These are phyloP conservation scores for Dolichotis patagonum DNA, from an alignment of 2,113 vertebrate species.

Conservation along the genomic window DNA sequence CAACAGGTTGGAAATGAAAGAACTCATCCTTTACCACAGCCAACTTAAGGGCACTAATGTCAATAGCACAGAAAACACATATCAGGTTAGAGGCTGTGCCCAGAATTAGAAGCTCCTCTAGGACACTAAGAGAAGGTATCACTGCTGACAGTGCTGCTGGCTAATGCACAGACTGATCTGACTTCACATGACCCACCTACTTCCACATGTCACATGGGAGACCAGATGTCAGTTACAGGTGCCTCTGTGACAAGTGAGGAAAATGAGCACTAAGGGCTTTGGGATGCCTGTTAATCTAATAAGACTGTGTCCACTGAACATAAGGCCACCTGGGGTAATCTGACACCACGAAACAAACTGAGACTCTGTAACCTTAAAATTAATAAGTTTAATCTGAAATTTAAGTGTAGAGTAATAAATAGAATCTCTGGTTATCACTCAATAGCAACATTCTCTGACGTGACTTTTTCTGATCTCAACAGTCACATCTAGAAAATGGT, in stretches of 20 bases:
- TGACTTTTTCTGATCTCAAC: background rate
- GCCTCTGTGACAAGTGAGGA: background rate
- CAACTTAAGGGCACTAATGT: background rate
- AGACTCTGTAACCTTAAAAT: background rate
- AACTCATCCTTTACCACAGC: background rate
- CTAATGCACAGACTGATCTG: background rate
- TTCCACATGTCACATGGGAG: background rate
- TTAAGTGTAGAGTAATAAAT: background rate
- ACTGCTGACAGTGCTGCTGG: background rate
- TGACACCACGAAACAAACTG: background rate
- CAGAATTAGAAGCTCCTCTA: background rate
- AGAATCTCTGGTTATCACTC: background rate
- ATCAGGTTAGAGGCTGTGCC: background rate
- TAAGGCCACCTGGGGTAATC: background rate
- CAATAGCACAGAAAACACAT: background rate
- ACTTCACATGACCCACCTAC: background rate
- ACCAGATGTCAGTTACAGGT: background rate
- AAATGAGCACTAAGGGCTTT: background rate
- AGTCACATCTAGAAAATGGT: background rate
- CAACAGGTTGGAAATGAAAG: conserved; percentile 3
- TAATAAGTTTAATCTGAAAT: background rate
- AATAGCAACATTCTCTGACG: background rate
- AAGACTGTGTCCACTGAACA: background rate
- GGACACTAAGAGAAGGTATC: background rate
- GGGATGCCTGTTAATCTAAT: background rate